Conservation (phyloP, 2,797 vertebrate genomes). For the Vipera ursinii region DNA sequence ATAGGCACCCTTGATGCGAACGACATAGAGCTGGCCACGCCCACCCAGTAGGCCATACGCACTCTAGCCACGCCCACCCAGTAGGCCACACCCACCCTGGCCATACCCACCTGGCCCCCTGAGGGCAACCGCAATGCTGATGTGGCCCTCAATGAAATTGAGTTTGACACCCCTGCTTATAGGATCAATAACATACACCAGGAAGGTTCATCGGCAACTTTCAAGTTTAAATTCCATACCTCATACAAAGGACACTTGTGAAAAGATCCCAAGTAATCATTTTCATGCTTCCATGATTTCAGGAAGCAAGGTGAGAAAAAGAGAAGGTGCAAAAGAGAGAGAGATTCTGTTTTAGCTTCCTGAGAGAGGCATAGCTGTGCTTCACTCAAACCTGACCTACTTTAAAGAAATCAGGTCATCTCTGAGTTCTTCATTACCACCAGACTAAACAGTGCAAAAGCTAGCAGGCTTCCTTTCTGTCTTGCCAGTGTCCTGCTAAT, state of each 20-base stretch:
- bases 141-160: too few species aligned
- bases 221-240: neutral
- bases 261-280: conserved; percentile 34
- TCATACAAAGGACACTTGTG: conserved; percentile 26
- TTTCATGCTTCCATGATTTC: conserved; percentile 52
- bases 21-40: too few species aligned
- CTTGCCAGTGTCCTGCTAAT: conserved; percentile 69
- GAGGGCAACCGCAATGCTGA: too few species aligned
- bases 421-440: conserved; percentile 92
- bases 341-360: conserved; percentile 56
- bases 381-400: conserved; percentile 78
- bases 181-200: neutral
- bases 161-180: too few species aligned
- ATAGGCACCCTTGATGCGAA: too few species aligned
- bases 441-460: conserved; percentile 84
- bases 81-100: too few species aligned
- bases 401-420: conserved; percentile 89
- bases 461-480: conserved; percentile 70
- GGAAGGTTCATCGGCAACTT: neutral
- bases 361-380: conserved; percentile 63
- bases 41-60: too few species aligned
- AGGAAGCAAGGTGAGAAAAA: conserved; percentile 49
- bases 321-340: neutral
- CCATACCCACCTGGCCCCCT: too few species aligned
- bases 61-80: too few species aligned